phyloP scores from a whole-genome alignment of 2,888 invertebrate species.

The Mactromeris polynyma region DNA sequence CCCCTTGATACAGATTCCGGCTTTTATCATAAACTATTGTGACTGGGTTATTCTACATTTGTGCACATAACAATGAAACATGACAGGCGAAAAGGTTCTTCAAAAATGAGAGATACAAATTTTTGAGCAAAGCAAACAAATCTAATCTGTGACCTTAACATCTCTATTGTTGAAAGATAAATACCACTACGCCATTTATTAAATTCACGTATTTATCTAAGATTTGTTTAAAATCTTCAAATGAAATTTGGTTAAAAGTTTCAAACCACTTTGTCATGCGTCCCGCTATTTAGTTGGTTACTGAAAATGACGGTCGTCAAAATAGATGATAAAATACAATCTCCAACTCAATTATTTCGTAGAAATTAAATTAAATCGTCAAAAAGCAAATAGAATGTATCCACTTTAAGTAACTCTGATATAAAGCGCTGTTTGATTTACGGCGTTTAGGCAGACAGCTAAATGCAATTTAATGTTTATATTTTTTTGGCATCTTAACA shows the following conservation, averaged over 20 bases:
- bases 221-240: constrained; percentile 34
- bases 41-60: not conserved
- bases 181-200: constrained; percentile 40
- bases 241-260: constrained; percentile 46
- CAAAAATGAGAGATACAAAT: constrained; percentile 45
- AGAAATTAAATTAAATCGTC: constrained; percentile 6
- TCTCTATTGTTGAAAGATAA: constrained; percentile 47
- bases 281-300: constrained; percentile 13
- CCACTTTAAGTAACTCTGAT: not conserved
- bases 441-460: not conserved
- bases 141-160: constrained; percentile 27
- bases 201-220: constrained; percentile 36
- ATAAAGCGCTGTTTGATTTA: not conserved
- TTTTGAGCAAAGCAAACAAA: constrained; percentile 47
- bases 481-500: not conserved
- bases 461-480: not conserved
- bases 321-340: not conserved
- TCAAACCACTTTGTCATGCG: constrained; percentile 34
- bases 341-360: not conserved
- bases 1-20: not conserved
- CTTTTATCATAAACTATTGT: constrained; percentile 4
- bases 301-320: constrained; percentile 9
- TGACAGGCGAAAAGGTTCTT: not conserved
- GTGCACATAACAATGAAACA: not conserved
- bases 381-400: constrained; percentile 4